Evolutionary conservation across 2,888 invertebrate species (phyloP), one percentile per base, ranked within the genome.

Genomic region (Cantharis rufa): DNA sequence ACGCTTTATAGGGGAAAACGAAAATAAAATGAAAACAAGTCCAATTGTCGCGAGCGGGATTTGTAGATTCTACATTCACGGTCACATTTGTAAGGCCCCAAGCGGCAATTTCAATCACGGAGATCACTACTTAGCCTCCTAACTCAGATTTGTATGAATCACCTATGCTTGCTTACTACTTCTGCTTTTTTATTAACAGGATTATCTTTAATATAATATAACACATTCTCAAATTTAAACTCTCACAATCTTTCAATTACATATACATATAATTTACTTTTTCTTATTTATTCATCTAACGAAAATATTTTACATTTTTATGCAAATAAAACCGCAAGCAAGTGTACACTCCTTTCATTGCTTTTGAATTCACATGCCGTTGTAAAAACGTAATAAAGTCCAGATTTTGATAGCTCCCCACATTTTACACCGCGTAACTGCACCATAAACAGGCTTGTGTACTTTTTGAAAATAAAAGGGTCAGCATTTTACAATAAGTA

Each of bases 21-120:
- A 84, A 85, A 86, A 87, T 87, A 86, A 87, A 87, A 87, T 86
- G 86, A 86, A 87, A 87, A 86, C 86, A 86, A 84, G 85, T 84
- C 83, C 86, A 86, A 86, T 86, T 87, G 86, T 83, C 84, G 83
- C 82, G 80, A 76, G 75, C 81, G 77, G 84, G 85, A 86, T 86
- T 85, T 85, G 84, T 84, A 85, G 84, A 84, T 84, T 85, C 81
- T 81, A 81, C 81, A 79, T 81, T 81, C 80, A 81, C 82, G 78
- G 81, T 82, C 82, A 82, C 83, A 84, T 85, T 85, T 84, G 77
- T 77, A 79, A 75, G 81, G 82, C 83, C 82, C 86, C 86, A 82
- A 81, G 86, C 81, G 86, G 82, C 85, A 84, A 81, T 86, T 87
- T 86, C 86, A 86, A 86, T 86, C 85, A 84, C 85, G 78, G 80